These are phyloP conservation scores for Aradophagus sp. DNA, from an alignment of 1,140 invertebrate species.

Conservation along the genomic window DNA sequence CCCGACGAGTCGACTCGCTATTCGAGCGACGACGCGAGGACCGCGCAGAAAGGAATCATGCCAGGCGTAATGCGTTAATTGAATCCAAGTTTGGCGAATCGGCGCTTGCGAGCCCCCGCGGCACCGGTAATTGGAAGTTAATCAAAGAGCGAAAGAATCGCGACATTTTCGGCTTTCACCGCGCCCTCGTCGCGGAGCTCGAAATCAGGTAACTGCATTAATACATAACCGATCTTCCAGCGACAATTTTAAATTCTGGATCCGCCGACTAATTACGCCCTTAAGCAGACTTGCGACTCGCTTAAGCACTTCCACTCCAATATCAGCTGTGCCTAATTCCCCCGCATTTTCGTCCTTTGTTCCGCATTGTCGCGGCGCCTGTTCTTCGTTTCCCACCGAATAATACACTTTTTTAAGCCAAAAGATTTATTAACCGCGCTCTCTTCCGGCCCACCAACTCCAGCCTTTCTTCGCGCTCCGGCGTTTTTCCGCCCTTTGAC, in stretches of 20 bases:
- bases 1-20: slow-evolving; percentile 48
- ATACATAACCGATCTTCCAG: slow-evolving; percentile 63
- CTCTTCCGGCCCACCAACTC: slow-evolving; percentile 7
- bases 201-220: slow-evolving; percentile 64
- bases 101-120: slow-evolving; percentile 40
- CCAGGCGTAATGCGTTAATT: slow-evolving; percentile 48
- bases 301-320: slow-evolving; percentile 34
- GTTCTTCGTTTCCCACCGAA: slow-evolving; percentile 41
- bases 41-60: slow-evolving; percentile 30
- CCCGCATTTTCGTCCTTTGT: slow-evolving; percentile 29
- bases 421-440: slow-evolving; percentile 43
- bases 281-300: slow-evolving; percentile 55
- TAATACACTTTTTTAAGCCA: slow-evolving; percentile 46
- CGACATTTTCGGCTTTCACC: slow-evolving; percentile 10
- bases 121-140: slow-evolving; percentile 57
- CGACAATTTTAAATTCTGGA: slow-evolving; percentile 60
- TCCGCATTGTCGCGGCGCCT: slow-evolving; percentile 36
- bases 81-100: slow-evolving; percentile 55
- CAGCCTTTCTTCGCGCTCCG: slow-evolving; percentile 2
- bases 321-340: slow-evolving; percentile 36
- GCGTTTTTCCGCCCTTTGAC: slow-evolving; percentile 3
- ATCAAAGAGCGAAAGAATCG: slow-evolving; percentile 40
- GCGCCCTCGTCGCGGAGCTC: background rate
- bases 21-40: slow-evolving; percentile 6
- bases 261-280: slow-evolving; percentile 65